A percentile compares a stretch with the other conserved stretches of the same genome.
Evolutionary conservation across 2,113 vertebrate genomes (phyloP).

Genomic region (Proterorhinus semilunaris): DNA sequence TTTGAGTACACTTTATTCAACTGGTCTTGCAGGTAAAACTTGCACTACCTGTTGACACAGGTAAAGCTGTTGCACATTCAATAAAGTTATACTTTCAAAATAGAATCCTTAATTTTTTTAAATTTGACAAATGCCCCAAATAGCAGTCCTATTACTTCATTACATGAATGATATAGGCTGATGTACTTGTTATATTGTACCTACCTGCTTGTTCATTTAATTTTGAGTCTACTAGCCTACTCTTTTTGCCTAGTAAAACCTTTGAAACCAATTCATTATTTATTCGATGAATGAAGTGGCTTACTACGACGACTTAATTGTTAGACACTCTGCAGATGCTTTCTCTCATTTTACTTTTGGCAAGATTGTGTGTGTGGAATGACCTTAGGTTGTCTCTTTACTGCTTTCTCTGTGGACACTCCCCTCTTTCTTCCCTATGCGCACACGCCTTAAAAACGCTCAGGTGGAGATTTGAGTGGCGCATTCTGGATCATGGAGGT

Average conservation of each 20-base stretch:
- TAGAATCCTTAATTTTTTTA: not conserved
- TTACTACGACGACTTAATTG: too few species aligned
- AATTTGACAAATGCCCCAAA: too few species aligned
- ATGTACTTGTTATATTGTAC: too few species aligned
- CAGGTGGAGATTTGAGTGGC: conserved; percentile 28
- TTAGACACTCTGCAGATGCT: too few species aligned
- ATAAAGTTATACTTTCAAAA: not conserved
- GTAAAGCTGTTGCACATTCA: not conserved
- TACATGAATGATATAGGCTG: too few species aligned
- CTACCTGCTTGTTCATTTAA: too few species aligned
- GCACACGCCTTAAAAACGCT: conserved; percentile 8
- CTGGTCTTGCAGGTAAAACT: conserved; percentile 13
- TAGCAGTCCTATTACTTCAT: too few species aligned
- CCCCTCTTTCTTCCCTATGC: conserved; percentile 8
- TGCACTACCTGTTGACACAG: conserved; percentile 35
- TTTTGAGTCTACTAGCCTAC: too few species aligned
- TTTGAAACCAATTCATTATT: too few species aligned
- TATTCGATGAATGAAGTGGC: too few species aligned
- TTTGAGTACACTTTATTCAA: not conserved
- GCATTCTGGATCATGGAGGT: conserved; percentile 49
- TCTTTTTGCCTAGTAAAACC: too few species aligned
- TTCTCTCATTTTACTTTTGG: too few species aligned
- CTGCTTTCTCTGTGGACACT: not conserved
- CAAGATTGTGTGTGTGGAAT: conserved; percentile 11
- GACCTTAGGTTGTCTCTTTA: not conserved